Evolutionary conservation across 2,113 vertebrate species (phyloP), one percentile per base, ranked within the genome.

Genomic region (Glaucidium brasilianum): DNA sequence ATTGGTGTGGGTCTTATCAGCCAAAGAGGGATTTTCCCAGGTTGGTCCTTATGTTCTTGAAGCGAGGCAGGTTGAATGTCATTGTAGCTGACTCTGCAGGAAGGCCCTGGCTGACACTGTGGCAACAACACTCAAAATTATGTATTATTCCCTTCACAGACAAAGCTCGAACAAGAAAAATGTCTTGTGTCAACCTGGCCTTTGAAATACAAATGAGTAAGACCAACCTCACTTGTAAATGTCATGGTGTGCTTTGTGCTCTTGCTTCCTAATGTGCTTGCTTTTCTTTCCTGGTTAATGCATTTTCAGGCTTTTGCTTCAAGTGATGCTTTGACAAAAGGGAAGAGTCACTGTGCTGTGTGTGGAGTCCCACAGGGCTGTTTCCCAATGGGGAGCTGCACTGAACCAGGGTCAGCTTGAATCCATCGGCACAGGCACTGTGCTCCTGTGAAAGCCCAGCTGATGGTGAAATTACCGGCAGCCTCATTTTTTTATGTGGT

Each of bases 141-240:
- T 15, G 10, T 95, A 90, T 89, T 94, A 89, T 79, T 95, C 66
- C 66, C 32, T 89, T 90, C 32, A 62, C 50, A 87, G 81, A 53
- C 3, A 4, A 87, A 95, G 56, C 45, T 76, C 73, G 90, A 89
- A 76, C 45, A 92, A 89, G 94, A 90, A 95, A 92, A 96, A 90
- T 95, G 80, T 77, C 58, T 93, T 88, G 29, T 96, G 94, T 96
- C 94, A 94, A 91, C 92, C 77, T 96, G 83, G 94, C 81, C 89
- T 97, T 95, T 96, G 95, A 95, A 96, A 97, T 94, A 96, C 95
- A 96, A 96, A 97, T 94, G 87, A 93, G 91, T 78, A 75, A 91
- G 77, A 92, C 80, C 71, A 85, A 7, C 74, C 89, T 95, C 91
- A 92, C 74, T 94, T 97, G 82, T 96, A 97, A 94, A 96, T 91